These are phyloP conservation scores for Sorex araneus DNA, from an alignment of 2,113 vertebrate genomes.

Conservation along the genomic window DNA sequence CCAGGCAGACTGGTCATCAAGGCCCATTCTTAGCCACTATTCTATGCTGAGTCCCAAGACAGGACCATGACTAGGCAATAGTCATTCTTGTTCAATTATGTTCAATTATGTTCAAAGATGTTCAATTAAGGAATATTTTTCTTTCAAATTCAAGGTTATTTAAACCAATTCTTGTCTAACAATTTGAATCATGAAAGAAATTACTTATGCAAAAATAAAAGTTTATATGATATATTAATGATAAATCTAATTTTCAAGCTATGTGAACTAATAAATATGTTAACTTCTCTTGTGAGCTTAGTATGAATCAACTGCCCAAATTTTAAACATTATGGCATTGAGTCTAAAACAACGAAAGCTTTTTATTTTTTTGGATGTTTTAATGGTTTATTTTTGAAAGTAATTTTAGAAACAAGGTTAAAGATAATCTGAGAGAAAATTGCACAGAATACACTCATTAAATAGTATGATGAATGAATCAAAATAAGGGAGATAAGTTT, in stretches of 20 bases:
- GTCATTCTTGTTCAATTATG: too few species aligned
- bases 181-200: slow-evolving; percentile 32
- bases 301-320: slow-evolving; percentile 16
- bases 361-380: too few species aligned
- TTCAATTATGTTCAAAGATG: too few species aligned
- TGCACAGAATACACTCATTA: too few species aligned
- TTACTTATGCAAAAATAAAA: slow-evolving; percentile 10
- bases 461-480: too few species aligned
- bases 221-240: neutral
- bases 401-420: too few species aligned
- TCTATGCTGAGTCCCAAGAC: neutral
- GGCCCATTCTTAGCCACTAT: neutral
- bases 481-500: too few species aligned
- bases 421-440: too few species aligned
- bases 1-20: neutral
- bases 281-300: slow-evolving; percentile 9
- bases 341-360: slow-evolving; percentile 33
- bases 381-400: too few species aligned
- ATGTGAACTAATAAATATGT: slow-evolving; percentile 9
- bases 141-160: slow-evolving; percentile 23
- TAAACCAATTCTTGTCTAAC: neutral
- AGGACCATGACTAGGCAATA: neutral
- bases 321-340: slow-evolving; percentile 4
- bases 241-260: slow-evolving; percentile 14
- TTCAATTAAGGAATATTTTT: neutral